Percentiles rank a stretch among this genome's conserved stretches.
Evolutionary conservation across 2,113 vertebrate genomes (phyloP).

Genomic region (Malurus cyaneus): DNA sequence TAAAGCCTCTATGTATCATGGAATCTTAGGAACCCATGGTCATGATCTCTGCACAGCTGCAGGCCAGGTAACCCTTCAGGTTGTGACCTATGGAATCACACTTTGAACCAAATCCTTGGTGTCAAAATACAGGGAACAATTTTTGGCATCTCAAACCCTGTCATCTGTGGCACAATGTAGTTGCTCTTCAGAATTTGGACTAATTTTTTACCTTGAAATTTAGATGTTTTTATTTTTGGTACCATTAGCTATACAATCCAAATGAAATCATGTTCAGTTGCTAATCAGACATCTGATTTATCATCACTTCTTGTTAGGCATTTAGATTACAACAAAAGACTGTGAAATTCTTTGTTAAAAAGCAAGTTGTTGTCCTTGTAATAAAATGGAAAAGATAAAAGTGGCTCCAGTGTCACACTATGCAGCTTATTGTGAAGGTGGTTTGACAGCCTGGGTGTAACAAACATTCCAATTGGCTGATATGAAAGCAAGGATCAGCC

Average conservation of each 20-base stretch:
- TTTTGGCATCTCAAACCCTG: neutral
- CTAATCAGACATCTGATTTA: neutral
- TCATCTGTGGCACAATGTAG: neutral
- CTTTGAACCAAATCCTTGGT: neutral
- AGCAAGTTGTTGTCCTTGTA: neutral
- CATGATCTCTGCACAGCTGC: fast-evolving
- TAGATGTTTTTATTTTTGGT: neutral
- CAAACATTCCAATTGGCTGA: slow-evolving; percentile 13
- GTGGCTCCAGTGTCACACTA: neutral
- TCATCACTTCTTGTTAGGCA: neutral
- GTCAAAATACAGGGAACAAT: neutral
- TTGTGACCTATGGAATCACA: neutral
- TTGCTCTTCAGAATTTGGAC: neutral
- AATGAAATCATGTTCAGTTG: neutral
- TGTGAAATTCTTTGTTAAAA: neutral
- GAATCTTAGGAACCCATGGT: neutral
- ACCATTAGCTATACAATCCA: neutral
- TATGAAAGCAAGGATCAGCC: neutral
- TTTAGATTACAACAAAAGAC: neutral
- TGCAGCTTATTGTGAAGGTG: neutral
- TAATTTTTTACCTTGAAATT: neutral
- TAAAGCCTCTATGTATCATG: neutral
- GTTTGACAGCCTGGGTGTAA: neutral
- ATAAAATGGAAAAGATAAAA: slow-evolving; percentile 15
- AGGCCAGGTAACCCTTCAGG: neutral